Evolutionary conservation across 37 sponge, comb jelly and placozoan species (phyloP).

Genomic region (Tethya wilhelma): DNA sequence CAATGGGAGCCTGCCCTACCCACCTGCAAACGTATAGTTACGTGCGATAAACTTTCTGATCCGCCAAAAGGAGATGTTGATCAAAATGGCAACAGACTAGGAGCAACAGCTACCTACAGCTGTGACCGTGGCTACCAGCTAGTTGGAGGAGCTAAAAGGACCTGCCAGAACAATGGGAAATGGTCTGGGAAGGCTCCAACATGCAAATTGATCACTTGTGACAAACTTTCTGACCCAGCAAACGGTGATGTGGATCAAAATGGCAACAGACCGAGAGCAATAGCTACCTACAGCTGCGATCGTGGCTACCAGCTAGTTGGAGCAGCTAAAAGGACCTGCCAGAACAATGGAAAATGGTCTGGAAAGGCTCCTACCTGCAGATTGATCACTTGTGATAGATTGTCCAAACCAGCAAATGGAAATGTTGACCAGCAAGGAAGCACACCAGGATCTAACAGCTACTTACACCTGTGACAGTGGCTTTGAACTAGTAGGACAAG

Average conservation of each 20-base stretch:
- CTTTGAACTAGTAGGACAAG: conserved; percentile 35
- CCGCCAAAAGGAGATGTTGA: conserved; percentile 1
- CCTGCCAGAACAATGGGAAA: conserved; percentile 37
- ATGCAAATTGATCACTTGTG: no score
- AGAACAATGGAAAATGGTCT: conserved; percentile 55
- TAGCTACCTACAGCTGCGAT: conserved; percentile 20
- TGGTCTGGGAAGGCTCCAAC: conserved; percentile 51
- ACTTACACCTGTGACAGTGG: conserved; percentile 49
- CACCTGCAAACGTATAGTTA: conserved; percentile 19
- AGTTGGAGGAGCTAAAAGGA: conserved; percentile 21
- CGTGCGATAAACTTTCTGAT: background rate
- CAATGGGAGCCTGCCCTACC: conserved; percentile 35
- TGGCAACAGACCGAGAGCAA: conserved; percentile 1
- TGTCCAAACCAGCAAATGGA: conserved; percentile 36
- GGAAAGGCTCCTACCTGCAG: conserved; percentile 62
- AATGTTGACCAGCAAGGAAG: background rate
- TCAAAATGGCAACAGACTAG: background rate
- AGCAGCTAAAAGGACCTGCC: conserved; percentile 34
- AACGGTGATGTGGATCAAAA: background rate
- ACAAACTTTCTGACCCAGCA: background rate
- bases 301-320: conserved; percentile 59
- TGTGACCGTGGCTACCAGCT: conserved; percentile 40
- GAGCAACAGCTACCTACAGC: conserved; percentile 35
- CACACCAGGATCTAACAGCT: background rate
- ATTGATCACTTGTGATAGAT: conserved; percentile 53